These are phyloP conservation scores for Ancistrus triradiatus DNA, from an alignment of 2,113 vertebrate species.

Conservation along the genomic window DNA sequence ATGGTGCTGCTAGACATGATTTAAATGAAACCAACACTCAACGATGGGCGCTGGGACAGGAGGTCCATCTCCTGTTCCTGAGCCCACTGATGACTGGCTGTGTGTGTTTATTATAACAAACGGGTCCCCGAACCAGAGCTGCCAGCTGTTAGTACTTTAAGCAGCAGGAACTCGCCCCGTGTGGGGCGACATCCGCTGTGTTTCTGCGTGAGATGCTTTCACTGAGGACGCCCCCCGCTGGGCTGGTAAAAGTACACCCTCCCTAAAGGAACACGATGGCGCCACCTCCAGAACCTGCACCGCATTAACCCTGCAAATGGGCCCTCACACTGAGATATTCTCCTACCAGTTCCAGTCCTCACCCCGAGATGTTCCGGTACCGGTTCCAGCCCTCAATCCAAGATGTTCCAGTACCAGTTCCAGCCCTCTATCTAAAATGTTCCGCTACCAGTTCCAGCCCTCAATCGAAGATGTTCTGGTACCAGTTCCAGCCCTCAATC, in stretches of 20 bases:
- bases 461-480: too few species aligned
- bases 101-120: constrained; percentile 40
- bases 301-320: background rate
- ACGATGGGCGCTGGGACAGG: too few species aligned
- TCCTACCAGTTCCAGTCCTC: too few species aligned
- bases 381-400: too few species aligned
- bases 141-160: constrained; percentile 56
- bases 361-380: too few species aligned
- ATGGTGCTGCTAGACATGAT: too few species aligned
- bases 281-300: background rate
- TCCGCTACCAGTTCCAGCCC: too few species aligned
- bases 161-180: constrained; percentile 43
- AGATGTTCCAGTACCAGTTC: too few species aligned
- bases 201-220: background rate
- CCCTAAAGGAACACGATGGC: background rate
- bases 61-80: background rate
- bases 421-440: too few species aligned
- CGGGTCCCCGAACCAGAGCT: constrained; percentile 37
- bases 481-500: too few species aligned
- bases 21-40: too few species aligned
- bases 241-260: background rate
- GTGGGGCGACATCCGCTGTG: background rate
- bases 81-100: background rate
- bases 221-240: background rate
- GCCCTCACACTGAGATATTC: too few species aligned